Evolutionary conservation across 2,113 vertebrate genomes (phyloP).

Genomic region (Hymenochirus boettgeri): DNA sequence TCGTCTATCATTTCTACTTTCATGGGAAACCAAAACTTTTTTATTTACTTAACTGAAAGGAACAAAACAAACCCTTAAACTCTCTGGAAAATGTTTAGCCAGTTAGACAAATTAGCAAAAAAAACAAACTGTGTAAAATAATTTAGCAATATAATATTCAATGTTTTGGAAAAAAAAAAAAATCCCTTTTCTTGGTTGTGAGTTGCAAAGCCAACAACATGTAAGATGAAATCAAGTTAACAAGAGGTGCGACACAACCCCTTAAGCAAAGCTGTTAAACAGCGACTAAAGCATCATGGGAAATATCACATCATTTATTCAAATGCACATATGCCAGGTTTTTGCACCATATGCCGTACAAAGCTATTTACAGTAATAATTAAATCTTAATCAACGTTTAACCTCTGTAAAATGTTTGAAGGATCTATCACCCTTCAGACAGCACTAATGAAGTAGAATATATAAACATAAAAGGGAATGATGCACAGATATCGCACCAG

Average conservation of each 20-base stretch:
- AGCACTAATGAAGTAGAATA: conserved; percentile 85
- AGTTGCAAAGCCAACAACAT: conserved; percentile 83
- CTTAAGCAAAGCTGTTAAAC: conserved; percentile 82
- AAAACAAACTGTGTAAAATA: conserved; percentile 80
- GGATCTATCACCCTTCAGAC: conserved; percentile 86
- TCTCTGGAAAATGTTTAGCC: conserved; percentile 78
- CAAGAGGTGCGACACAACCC: conserved; percentile 82
- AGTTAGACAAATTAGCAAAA: conserved; percentile 81
- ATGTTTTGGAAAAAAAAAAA: conserved; percentile 68
- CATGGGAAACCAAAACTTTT: no score
- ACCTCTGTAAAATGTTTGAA: conserved; percentile 87
- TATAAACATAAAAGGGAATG: conserved; percentile 84
- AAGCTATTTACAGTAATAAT: conserved; percentile 96
- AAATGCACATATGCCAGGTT: conserved; percentile 92
- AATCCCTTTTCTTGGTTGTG: conserved; percentile 73
- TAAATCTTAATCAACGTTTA: conserved; percentile 96
- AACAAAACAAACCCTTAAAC: no score
- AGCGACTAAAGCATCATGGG: conserved; percentile 79
- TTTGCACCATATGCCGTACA: conserved; percentile 91
- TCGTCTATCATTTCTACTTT: no score
- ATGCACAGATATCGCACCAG: conserved; percentile 71
- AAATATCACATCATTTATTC: conserved; percentile 86
- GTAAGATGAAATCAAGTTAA: conserved; percentile 80
- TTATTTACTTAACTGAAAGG: background rate
- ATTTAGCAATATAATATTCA: conserved; percentile 84